Evolutionary conservation across 2,888 invertebrate species (phyloP).

Genomic region (Cyclophora albipunctata): DNA sequence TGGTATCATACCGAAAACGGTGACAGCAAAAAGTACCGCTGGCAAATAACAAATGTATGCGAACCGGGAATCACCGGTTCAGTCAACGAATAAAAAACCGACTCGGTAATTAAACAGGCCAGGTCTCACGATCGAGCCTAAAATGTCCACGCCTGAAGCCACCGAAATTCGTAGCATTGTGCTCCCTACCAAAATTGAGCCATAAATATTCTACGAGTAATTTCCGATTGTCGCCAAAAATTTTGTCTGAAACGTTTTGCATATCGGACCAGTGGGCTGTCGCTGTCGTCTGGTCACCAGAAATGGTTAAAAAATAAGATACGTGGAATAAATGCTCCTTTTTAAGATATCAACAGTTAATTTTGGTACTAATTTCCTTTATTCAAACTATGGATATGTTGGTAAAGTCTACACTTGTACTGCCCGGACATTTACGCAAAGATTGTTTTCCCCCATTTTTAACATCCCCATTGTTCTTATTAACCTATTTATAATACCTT

Average conservation of each 20-base stretch:
- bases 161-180: slow-evolving; percentile 53
- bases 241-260: slow-evolving; percentile 39
- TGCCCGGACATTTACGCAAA: too few relatives aligned
- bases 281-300: slow-evolving; percentile 6
- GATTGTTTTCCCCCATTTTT: too few relatives aligned
- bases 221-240: slow-evolving; percentile 44
- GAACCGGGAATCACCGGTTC: slow-evolving; percentile 40
- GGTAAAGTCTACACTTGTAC: too few relatives aligned
- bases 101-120: slow-evolving; percentile 54
- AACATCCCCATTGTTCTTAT: too few relatives aligned
- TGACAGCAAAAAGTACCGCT: slow-evolving; percentile 53
- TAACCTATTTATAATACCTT: too few relatives aligned
- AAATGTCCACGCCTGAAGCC: slow-evolving; percentile 38
- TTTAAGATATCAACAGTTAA: too few relatives aligned
- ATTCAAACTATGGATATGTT: too few relatives aligned
- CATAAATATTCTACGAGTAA: slow-evolving; percentile 66
- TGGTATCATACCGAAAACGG: slow-evolving; percentile 45
- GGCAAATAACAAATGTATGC: slow-evolving; percentile 66
- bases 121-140: slow-evolving; percentile 35
- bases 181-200: slow-evolving; percentile 52
- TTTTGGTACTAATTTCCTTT: too few relatives aligned
- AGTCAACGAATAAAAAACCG: slow-evolving; percentile 31
- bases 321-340: too few relatives aligned
- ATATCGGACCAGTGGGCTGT: slow-evolving; percentile 38
- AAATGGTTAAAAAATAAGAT: neutral